Evolutionary conservation across 2,888 invertebrate species (phyloP).

Genomic region (Anthophora plumipes): DNA sequence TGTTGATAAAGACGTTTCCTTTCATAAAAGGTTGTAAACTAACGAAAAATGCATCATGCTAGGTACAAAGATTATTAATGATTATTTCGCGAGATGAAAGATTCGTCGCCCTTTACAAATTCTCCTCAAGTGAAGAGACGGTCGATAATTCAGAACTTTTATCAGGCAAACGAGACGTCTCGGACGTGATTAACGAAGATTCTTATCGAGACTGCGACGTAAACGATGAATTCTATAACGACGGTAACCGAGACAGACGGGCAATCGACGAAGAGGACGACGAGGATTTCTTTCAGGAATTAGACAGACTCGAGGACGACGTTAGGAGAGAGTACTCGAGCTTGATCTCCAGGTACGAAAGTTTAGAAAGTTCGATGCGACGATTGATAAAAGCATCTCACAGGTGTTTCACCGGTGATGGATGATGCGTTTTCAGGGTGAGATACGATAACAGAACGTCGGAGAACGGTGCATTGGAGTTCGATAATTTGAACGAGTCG

Average conservation of each 20-base stretch:
- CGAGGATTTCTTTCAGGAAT: slow-evolving; percentile 74
- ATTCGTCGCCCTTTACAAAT: too few relatives aligned
- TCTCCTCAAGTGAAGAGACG: background rate
- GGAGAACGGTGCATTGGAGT: slow-evolving; percentile 12
- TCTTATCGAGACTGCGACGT: slow-evolving; percentile 42
- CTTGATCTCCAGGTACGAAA: slow-evolving; percentile 39
- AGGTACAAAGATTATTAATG: too few relatives aligned
- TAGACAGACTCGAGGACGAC: slow-evolving; percentile 57
- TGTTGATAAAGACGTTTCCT: too few relatives aligned
- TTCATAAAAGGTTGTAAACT: too few relatives aligned
- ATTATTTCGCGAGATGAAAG: too few relatives aligned
- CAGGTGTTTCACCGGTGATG: background rate
- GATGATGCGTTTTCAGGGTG: slow-evolving; percentile 34
- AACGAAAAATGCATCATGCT: too few relatives aligned
- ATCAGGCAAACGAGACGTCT: slow-evolving; percentile 76
- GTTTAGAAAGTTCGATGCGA: slow-evolving; percentile 1
- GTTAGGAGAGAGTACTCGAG: slow-evolving; percentile 37
- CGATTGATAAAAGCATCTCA: background rate
- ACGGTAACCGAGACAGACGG: slow-evolving; percentile 72
- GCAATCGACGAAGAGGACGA: slow-evolving; percentile 79
- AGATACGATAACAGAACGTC: slow-evolving; percentile 26
- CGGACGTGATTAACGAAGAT: slow-evolving; percentile 40
- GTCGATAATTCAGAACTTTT: slow-evolving; percentile 22
- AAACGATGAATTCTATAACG: slow-evolving; percentile 59
- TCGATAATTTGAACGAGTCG: slow-evolving; percentile 66